Conservation (phyloP, 2,888 invertebrate genomes). For the Phorcus lineatus region DNA sequence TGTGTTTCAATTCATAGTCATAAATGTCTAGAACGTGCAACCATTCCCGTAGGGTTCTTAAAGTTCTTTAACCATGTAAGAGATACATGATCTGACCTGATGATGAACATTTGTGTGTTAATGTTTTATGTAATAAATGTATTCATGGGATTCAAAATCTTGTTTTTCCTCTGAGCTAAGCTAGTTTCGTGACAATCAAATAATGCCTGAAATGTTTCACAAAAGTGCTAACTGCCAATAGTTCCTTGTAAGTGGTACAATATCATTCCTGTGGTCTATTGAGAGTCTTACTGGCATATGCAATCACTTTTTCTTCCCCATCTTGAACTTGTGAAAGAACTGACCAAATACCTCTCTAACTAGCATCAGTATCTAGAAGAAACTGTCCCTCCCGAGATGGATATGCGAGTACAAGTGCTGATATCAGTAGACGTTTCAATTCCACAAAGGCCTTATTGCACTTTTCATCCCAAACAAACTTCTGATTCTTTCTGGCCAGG, state of each 20-base stretch:
- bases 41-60: conserved; percentile 19
- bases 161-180: too few species aligned
- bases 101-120: too few species aligned
- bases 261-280: neutral
- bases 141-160: too few species aligned
- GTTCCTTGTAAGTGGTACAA: neutral
- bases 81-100: neutral
- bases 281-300: neutral
- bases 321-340: neutral
- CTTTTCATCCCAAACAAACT: neutral
- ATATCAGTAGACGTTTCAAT: neutral
- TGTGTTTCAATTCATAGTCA: conserved; percentile 32
- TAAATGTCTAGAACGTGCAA: conserved; percentile 35
- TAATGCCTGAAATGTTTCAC: conserved; percentile 25
- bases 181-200: too few species aligned
- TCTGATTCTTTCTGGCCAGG: neutral
- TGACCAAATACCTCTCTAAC: neutral
- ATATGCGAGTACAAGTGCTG: neutral
- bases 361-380: neutral
- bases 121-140: too few species aligned
- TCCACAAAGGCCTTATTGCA: neutral
- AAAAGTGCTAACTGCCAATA: neutral
- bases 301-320: neutral
- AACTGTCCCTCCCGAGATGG: neutral
- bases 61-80: conserved; percentile 32